Base-by-base conservation (phyloP, 2,888 invertebrate genomes). In the Meteorus colon region DNA sequence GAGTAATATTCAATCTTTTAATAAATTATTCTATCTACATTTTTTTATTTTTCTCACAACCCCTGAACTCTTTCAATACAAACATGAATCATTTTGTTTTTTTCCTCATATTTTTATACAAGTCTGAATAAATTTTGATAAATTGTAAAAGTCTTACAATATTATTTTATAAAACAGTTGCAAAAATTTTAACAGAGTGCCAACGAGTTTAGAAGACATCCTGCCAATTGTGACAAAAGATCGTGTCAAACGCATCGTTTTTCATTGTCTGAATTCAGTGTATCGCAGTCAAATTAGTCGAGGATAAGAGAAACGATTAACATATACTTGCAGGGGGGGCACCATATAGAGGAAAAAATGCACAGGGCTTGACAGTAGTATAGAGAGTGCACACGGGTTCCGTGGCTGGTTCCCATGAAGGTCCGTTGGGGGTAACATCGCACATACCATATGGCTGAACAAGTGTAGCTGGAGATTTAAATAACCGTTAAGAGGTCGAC, bases 391-490 rank as follows among this genome's bases (percentile, higher is more conserved):
- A 55, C 19, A 55, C 19, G 70, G 75, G 78, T 73, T 75, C 78
- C 74, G 85, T 87, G 86, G 85, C 83, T 85, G 84, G 86, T 89
- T 89, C 89, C 89, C 89, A 89, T 89, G 89, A 89, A 88, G 87
- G 86, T 89, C 85, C 88, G 89, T 88, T 89, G 89, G 89, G 89
- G 88, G 89, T 81, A 83, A 67, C 60, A 84, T 85, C 77, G 70
- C 74, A 63, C 69, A 48, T 81, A 82, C 87, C 88, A 88, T 88
- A 88, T 88, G 86, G 85, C 71, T 76, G 74, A 83, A 88, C 89
- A 89, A 89, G 89, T 89, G 89, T 86, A 86, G 82, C 81, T 83
- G 86, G 83, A 89, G 89, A 89, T 89, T 89, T 89, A 89, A 89
- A 89, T 89, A 89, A 89, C 89, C 89, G 89, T 89, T 88, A 84